Conservation (phyloP, 2,113 vertebrate species). For the Platysternon megacephalum region DNA sequence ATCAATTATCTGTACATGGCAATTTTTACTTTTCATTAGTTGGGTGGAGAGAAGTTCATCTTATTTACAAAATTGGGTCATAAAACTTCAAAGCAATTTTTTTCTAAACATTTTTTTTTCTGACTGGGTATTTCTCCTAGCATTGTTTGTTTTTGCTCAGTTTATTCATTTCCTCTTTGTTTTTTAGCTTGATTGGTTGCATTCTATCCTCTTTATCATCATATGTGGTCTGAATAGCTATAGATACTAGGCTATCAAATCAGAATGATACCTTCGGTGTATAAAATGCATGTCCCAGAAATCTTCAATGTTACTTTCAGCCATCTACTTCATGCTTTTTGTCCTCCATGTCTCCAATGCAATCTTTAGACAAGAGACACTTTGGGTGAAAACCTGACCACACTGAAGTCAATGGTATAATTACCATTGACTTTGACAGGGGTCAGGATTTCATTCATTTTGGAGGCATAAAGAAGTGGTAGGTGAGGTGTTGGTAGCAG, state of each 20-base stretch:
- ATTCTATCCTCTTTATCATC: constrained; percentile 4
- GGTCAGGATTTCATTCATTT: neutral
- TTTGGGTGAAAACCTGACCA: neutral
- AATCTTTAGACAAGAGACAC: neutral
- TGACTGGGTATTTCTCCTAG: neutral
- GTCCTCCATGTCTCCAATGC: neutral
- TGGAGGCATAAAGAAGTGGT: neutral
- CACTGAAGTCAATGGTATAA: neutral
- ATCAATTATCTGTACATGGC: constrained; percentile 58
- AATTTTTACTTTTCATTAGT: constrained; percentile 70
- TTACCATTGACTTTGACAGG: neutral
- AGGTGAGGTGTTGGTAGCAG: too few species aligned
- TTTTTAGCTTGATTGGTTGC: constrained; percentile 11
- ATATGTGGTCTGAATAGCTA: constrained; percentile 7
- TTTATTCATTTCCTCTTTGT: constrained; percentile 13
- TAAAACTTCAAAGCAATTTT: constrained; percentile 51
- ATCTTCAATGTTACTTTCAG: neutral
- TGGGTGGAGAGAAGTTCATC: constrained; percentile 63
- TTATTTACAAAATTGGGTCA: constrained; percentile 67
- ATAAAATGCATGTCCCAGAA: neutral
- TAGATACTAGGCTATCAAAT: neutral
- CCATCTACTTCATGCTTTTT: neutral
- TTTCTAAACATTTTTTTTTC: constrained; percentile 3
- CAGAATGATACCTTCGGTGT: constrained; percentile 15
- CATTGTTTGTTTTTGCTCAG: neutral